These are phyloP conservation scores for Calcarius lapponicus DNA, from an alignment of 2,797 vertebrate genomes.

Conservation along the genomic window DNA sequence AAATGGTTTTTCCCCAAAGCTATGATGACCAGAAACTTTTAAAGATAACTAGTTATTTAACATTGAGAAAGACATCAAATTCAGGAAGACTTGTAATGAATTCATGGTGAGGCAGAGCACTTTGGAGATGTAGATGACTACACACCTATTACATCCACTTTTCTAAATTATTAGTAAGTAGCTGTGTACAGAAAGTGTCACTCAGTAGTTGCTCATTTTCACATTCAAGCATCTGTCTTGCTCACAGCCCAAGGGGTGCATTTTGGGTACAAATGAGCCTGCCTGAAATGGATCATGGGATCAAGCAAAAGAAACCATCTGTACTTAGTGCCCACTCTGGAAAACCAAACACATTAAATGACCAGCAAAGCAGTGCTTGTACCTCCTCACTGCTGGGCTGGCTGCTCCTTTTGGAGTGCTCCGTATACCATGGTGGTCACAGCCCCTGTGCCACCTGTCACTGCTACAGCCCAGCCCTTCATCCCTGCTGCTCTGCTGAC, in stretches of 20 bases:
- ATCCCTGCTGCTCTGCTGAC: not conserved
- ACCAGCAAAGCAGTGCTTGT: not conserved
- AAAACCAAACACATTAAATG: not conserved
- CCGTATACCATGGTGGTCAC: not conserved
- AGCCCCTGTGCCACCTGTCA: not conserved
- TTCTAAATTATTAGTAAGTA: slow-evolving; percentile 57
- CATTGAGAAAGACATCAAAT: slow-evolving; percentile 28
- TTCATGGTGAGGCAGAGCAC: not conserved
- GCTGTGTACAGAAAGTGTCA: slow-evolving; percentile 25
- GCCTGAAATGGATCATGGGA: not conserved
- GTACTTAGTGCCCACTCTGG: not conserved
- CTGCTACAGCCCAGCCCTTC: not conserved
- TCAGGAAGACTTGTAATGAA: not conserved
- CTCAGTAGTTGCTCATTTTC: slow-evolving; percentile 1
- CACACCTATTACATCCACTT: slow-evolving; percentile 55
- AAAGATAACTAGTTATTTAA: not conserved
- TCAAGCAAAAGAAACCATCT: not conserved
- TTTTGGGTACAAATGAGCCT: slow-evolving; percentile 2
- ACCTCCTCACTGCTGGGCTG: not conserved
- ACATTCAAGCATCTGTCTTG: not conserved
- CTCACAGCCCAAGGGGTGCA: not conserved
- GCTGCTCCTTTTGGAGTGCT: not conserved
- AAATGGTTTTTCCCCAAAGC: not conserved
- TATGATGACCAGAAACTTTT: not conserved
- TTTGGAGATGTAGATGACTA: not conserved